Evolutionary conservation across 2,888 invertebrate species (phyloP), one percentile per base, ranked within the genome.

Genomic region (Phaonia tiefii): DNA sequence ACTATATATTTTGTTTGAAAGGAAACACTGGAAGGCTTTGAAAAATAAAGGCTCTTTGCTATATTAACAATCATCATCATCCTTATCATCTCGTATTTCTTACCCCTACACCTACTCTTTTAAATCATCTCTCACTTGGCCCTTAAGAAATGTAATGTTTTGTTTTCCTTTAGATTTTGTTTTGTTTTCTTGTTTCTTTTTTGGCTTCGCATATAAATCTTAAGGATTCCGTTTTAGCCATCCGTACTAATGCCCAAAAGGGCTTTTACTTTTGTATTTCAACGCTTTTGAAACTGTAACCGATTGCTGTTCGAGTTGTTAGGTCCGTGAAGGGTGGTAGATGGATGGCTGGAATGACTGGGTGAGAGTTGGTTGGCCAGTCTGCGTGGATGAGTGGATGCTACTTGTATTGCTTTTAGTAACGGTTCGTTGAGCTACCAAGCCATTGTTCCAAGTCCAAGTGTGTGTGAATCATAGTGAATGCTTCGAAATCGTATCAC

Each of bases 181-280:
- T 49, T n/a, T 49, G n/a, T n/a, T 56, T 31, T 42, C 58, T 49
- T 65, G 26, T 49, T 20, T 39, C 42, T 54, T 44, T 42, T 75
- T 25, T 39, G 63, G 42, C 39, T 56, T 60, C 39, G 67, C 26
- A 67, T 42, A 49, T 80, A 81, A 81, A 81, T 77, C 80, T 78
- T 78, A 72, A 46, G 80, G 75, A 78, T 72, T 74, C 51, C 10
- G 39, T 80, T 44, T 31, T 76, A 31, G 60, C 60, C 37, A 60
- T 63, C 63, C 63, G 22, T 63, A 22, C 42, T 42, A 37, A 72
- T 72, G 75, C 75, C 74, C 71, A 67, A 81, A 77, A 78, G 71
- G 67, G 67, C 69, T 71, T 77, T 63, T 42, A 63, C 13, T 63
- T 63, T 15, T 13, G 17, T 20, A 42, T 63, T 42, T 63, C 63